Base-by-base conservation (phyloP, 2,888 invertebrate genomes). In the Caenorhabditis sp. region DNA sequence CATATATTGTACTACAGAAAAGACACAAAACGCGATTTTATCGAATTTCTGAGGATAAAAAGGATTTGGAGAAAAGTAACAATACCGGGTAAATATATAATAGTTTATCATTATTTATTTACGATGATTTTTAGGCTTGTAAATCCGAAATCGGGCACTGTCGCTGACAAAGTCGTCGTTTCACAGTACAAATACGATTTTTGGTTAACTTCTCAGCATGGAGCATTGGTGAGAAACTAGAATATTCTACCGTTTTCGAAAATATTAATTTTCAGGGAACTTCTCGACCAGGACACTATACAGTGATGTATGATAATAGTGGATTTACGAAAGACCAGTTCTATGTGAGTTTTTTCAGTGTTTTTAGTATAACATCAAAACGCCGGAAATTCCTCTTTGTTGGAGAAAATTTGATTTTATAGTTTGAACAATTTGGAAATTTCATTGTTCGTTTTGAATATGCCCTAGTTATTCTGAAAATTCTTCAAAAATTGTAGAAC, bases 291-390 rank as follows among this genome's bases (percentile, higher is more conserved):
- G 95, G 96, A 31, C 99, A 99, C 91, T 99, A 99, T 91, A 97
- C 97, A 90, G 97, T 99, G 70, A 91, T 99, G 68, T 97, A 97
- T 97, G 99, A 99, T 90, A 97, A 99, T 91, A 97, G 96, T 90
- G 94, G 95, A 89, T 94, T 99, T 89, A 94, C 94, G 83, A 95
- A 97, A 63, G 99, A 99, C 90, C 97, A 99, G 90, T 91, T 99
- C 83, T 99, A 99, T 90, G 81, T 81, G 50, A 67, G 70, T 63
- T 57, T 21, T n/a, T 27, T 17, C 49, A 60, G n/a, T n/a, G n/a
- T n/a, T n/a, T n/a, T n/a, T n/a, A n/a, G n/a, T n/a, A n/a, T n/a
- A n/a, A n/a, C n/a, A n/a, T n/a, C n/a, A n/a, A n/a, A n/a, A n/a
- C n/a, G n/a, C n/a, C n/a, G n/a, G n/a, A n/a, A n/a, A n/a, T n/a